A percentile compares a stretch with the other conserved stretches of the same genome.
Conservation (phyloP, 2,113 vertebrate species). For the Illadopsis cleaveri region DNA sequence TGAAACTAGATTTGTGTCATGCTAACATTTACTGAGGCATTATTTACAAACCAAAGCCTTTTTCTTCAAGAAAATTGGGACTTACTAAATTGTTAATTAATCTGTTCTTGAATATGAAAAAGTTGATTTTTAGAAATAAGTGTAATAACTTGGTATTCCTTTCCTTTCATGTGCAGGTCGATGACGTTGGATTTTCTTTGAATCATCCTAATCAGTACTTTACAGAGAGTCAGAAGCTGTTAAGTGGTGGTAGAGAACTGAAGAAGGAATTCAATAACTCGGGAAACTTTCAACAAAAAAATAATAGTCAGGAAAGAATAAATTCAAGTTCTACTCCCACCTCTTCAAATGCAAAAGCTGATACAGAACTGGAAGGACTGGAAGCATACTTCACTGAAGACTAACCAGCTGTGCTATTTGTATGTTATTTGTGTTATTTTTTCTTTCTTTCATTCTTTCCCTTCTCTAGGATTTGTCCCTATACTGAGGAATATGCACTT, state of each 20-base stretch:
- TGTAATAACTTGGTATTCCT: neutral
- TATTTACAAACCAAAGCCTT: neutral
- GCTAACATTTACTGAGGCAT: neutral
- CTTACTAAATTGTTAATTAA: neutral
- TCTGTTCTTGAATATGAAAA: neutral
- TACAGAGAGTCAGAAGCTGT: constrained; percentile 83
- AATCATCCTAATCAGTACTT: constrained; percentile 99
- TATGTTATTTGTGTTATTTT: neutral
- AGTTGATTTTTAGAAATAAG: neutral
- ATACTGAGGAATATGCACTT: neutral
- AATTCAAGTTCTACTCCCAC: constrained; percentile 15
- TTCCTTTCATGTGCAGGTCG: constrained; percentile 75
- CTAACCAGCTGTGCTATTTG: neutral
- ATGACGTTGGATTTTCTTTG: constrained; percentile 89
- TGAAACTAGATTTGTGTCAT: neutral
- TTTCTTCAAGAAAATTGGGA: neutral
- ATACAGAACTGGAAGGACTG: constrained; percentile 80
- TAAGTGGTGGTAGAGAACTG: constrained; percentile 77
- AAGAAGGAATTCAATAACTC: constrained; percentile 80
- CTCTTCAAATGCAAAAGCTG: constrained; percentile 42
- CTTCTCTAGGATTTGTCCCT: neutral
- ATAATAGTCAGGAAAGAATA: constrained; percentile 50
- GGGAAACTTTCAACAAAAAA: constrained; percentile 72
- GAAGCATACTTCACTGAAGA: constrained; percentile 81
- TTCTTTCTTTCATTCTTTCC: neutral